These are phyloP conservation scores for Ricordea florida DNA, from an alignment of 92 coral and sea anemone genomes.

Conservation along the genomic window DNA sequence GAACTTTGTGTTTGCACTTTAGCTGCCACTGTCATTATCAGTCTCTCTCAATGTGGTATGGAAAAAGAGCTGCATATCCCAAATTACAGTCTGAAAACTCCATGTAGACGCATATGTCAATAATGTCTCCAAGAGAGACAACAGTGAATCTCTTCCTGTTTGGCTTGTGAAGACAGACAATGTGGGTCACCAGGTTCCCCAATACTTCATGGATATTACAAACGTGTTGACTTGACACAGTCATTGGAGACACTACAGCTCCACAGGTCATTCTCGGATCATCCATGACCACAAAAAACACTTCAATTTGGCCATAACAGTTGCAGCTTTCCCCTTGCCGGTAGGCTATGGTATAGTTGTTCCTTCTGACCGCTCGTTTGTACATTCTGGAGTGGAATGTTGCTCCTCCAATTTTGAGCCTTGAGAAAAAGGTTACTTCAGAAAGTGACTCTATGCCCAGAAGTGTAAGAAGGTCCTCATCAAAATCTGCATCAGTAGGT, in stretches of 20 bases:
- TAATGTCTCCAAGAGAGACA: conserved; percentile 34
- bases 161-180: conserved; percentile 26
- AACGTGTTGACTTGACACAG: neutral
- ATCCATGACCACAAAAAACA: conserved; percentile 12
- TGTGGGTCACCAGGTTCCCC: conserved; percentile 26
- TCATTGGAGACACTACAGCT: conserved; percentile 33
- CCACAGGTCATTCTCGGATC: conserved; percentile 11
- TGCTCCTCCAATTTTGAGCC: conserved; percentile 31
- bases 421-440: conserved; percentile 12
- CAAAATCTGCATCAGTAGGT: conserved; percentile 6
- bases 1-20: too few species aligned
- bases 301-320: conserved; percentile 45
- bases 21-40: too few species aligned
- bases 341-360: conserved; percentile 40
- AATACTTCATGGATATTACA: conserved; percentile 43
- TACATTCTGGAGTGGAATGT: conserved; percentile 40
- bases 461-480: conserved; percentile 34
- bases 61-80: conserved; percentile 39
- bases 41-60: conserved; percentile 53
- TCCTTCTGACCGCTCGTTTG: conserved; percentile 50
- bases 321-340: conserved; percentile 9
- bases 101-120: conserved; percentile 54
- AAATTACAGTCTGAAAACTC: conserved; percentile 20
- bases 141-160: conserved; percentile 35
- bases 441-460: conserved; percentile 39